These are phyloP conservation scores for Paramisgurnus dabryanus DNA, from an alignment of 2,113 vertebrate species.

Conservation along the genomic window DNA sequence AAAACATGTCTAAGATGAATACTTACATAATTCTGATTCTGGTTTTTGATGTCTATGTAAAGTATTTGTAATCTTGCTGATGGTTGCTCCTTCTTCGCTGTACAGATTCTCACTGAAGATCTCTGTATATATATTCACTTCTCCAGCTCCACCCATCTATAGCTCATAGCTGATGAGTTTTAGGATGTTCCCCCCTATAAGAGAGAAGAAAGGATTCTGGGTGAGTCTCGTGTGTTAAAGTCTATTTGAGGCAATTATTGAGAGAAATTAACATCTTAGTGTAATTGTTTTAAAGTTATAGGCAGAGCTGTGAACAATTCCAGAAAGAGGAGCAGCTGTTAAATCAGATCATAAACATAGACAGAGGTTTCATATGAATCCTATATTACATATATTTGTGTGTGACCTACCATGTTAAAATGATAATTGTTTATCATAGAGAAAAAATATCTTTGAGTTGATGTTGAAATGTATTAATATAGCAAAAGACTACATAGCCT, in stretches of 20 bases:
- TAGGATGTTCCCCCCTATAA: not conserved
- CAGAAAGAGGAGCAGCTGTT: not conserved
- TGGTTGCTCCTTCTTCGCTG: not conserved
- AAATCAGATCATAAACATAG: not conserved
- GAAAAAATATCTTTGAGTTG: too few species aligned
- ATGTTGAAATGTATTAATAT: too few species aligned
- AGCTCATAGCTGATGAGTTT: not conserved
- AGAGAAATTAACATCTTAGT: constrained; percentile 8
- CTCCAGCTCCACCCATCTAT: constrained; percentile 15
- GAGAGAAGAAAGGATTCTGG: not conserved
- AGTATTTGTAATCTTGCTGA: not conserved
- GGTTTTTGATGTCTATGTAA: not conserved
- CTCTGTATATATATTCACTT: not conserved
- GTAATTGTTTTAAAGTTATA: constrained; percentile 1
- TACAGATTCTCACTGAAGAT: not conserved
- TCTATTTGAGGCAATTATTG: not conserved
- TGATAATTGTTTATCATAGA: too few species aligned
- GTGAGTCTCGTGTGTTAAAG: not conserved
- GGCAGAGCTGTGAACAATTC: not conserved
- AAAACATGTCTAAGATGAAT: not conserved
- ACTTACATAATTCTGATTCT: constrained; percentile 21
- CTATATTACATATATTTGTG: too few species aligned
- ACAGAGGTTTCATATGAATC: too few species aligned
- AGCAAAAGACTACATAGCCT: too few species aligned
- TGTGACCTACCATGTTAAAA: too few species aligned